These are phyloP conservation scores for Taeniopygia guttata DNA, from an alignment of 2,797 vertebrate genomes.

Conservation along the genomic window DNA sequence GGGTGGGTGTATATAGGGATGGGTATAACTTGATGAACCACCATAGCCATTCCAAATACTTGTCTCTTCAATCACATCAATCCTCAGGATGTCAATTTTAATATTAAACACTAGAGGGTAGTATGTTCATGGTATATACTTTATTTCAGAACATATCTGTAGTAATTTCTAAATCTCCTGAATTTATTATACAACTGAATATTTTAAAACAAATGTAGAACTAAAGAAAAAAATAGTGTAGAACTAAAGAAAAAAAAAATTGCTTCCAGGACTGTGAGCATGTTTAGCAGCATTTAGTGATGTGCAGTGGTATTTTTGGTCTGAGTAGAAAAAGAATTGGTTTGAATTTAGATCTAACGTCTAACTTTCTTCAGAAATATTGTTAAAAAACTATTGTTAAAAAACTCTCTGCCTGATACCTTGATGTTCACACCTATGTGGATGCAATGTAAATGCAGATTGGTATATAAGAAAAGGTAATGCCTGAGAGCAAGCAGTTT, in stretches of 20 bases:
- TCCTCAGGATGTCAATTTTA: not conserved
- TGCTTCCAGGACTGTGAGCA: rapidly evolving
- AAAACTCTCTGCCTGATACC: not conserved
- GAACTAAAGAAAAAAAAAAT: not conserved
- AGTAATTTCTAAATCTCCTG: not conserved
- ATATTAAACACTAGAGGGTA: conserved; percentile 53
- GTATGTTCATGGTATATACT: not conserved
- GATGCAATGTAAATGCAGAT: not conserved
- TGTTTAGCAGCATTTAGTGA: not conserved
- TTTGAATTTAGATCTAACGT: not conserved
- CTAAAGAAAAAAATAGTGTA: not conserved
- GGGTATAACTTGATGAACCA: not conserved
- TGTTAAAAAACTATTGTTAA: not conserved
- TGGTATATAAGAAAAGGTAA: not conserved
- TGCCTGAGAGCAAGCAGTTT: not conserved
- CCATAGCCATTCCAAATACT: not conserved
- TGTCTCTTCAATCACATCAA: not conserved
- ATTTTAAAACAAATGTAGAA: not conserved
- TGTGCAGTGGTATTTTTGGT: not conserved
- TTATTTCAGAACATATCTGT: rapidly evolving
- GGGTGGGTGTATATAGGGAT: not conserved
- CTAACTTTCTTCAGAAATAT: not conserved
- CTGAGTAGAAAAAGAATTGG: not conserved
- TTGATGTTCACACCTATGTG: rapidly evolving
- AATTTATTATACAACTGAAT: not conserved